phyloP scores from a whole-genome alignment of 2,113 vertebrate species.

The Corythornis madagascariensis region DNA sequence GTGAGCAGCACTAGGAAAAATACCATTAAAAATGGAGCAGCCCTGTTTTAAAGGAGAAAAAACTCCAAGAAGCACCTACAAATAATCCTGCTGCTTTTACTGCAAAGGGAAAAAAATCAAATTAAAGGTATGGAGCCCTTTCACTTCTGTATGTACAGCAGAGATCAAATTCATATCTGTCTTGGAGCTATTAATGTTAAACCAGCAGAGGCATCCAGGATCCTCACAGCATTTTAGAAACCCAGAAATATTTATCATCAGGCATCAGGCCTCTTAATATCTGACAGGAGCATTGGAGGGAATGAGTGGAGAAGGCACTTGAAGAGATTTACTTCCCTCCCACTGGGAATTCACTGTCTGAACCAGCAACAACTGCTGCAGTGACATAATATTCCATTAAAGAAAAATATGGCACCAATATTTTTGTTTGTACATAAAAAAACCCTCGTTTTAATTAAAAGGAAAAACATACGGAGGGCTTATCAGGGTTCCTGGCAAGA shows the following conservation, averaged over 20 bases:
- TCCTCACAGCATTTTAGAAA: background rate
- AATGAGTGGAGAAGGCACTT: background rate
- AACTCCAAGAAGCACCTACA: background rate
- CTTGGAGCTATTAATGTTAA: background rate
- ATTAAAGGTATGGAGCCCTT: background rate
- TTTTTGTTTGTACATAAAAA: conserved; percentile 23
- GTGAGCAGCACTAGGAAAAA: background rate
- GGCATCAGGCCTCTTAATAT: background rate
- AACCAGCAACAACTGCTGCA: background rate
- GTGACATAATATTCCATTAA: conserved; percentile 50
- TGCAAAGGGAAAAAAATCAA: background rate
- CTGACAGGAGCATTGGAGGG: background rate
- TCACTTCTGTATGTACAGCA: background rate
- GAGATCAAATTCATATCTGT: conserved; percentile 2
- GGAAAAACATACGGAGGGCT: conserved; percentile 33
- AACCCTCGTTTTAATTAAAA: conserved; percentile 57
- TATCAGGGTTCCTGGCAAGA: conserved; percentile 31
- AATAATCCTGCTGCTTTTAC: background rate
- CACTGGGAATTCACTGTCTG: conserved; percentile 16
- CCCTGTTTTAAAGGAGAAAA: background rate
- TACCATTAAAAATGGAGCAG: background rate
- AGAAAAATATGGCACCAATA: conserved; percentile 15
- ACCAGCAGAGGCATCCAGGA: background rate
- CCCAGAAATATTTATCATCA: conserved; percentile 17
- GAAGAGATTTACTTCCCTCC: conserved; percentile 35